Percentiles rank a stretch among this genome's conserved stretches.
phyloP scores from a whole-genome alignment of 2,113 vertebrate genomes.

The Neofelis nebulosa region DNA sequence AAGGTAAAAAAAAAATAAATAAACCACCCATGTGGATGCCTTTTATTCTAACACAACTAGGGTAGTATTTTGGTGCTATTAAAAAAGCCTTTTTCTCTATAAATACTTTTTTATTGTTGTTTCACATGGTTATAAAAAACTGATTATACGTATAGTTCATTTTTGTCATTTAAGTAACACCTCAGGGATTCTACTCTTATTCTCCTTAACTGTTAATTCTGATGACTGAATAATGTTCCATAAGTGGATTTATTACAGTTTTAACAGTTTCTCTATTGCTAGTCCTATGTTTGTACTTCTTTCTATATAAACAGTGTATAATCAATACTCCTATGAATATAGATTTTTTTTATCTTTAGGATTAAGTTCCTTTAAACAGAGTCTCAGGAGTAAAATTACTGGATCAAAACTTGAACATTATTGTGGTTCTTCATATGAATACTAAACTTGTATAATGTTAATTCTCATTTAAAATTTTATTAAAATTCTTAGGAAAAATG shows the following conservation, averaged over 20 bases:
- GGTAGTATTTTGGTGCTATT: conserved; percentile 16
- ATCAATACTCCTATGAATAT: background rate
- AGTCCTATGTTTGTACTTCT: conserved; percentile 1
- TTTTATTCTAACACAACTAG: background rate
- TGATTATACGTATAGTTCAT: background rate
- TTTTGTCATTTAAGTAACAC: conserved; percentile 30
- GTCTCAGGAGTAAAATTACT: conserved; percentile 1
- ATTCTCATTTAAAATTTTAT: conserved; percentile 33
- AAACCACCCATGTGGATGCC: background rate
- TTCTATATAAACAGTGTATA: background rate
- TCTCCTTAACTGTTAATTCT: background rate
- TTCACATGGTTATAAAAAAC: conserved; percentile 18
- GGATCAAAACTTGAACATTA: conserved; percentile 11
- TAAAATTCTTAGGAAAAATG: background rate
- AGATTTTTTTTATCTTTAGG: background rate
- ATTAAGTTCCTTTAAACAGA: conserved; percentile 43
- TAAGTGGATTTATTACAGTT: background rate
- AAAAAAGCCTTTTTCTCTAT: background rate
- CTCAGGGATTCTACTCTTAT: background rate
- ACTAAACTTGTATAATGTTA: conserved; percentile 15
- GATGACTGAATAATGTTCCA: background rate
- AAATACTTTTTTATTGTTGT: background rate
- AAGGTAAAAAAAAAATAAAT: background rate
- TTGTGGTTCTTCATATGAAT: background rate
- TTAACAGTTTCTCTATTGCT: conserved; percentile 31